Evolutionary conservation across 2,113 vertebrate species (phyloP).

Genomic region (Hiodon alosoides): DNA sequence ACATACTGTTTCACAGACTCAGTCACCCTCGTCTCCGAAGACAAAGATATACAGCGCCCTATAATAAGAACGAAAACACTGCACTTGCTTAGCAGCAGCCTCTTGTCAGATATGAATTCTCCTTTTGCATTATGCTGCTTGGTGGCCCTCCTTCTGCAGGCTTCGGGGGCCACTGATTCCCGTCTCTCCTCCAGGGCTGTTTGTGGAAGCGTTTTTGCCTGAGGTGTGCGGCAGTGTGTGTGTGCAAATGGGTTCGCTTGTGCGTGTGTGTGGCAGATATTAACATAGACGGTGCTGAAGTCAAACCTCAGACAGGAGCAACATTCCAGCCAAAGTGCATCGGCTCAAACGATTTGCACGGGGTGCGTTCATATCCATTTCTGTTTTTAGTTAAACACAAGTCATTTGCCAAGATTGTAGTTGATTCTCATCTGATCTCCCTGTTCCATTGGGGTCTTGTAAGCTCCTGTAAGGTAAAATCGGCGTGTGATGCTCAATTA

Average conservation of each 20-base stretch:
- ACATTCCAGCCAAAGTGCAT: too few species aligned
- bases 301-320: too few species aligned
- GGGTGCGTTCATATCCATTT: neutral
- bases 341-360: too few species aligned
- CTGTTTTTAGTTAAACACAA: too few species aligned
- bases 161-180: slow-evolving; percentile 3
- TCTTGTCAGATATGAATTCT: neutral
- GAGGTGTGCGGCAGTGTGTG: neutral
- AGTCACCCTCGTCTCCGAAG: neutral
- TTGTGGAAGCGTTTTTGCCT: neutral
- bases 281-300: too few species aligned
- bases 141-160: neutral
- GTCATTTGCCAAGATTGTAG: too few species aligned
- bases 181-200: neutral
- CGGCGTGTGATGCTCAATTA: slow-evolving; percentile 2
- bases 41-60: neutral
- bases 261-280: neutral
- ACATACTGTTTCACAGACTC: neutral
- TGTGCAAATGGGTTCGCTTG: neutral
- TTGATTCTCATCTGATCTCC: too few species aligned
- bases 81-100: slow-evolving; percentile 4
- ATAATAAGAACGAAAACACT: slow-evolving; percentile 1
- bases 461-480: neutral
- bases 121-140: neutral
- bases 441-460: neutral